Base-by-base conservation (phyloP, 2,888 invertebrate species). In the Asteroscopus sphinx region DNA sequence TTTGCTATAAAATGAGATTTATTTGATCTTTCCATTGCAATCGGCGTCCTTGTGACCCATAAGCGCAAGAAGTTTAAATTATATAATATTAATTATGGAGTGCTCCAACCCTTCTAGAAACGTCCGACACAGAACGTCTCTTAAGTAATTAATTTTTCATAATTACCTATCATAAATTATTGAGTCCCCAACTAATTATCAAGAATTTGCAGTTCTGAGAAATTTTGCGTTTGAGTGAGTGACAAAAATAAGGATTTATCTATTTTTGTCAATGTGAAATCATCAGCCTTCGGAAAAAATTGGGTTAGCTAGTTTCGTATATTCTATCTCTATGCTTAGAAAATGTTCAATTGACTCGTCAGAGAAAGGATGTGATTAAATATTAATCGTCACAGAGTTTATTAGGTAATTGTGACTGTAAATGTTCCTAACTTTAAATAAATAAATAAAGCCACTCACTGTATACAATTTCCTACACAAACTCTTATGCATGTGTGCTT, bases 61-160 rank as follows among this genome's bases (percentile, higher is more conserved):
- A 58, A 60, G 61, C 5, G 52, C 25, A 70, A 58, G 52, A 59
- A 58, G 60, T 72, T 55, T 46, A 58, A 71, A 71, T 71, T 55
- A 64, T 71, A 52, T 60, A 54, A 71, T 63, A 61, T 64, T 53
- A 71, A 71, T 68, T 60, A 71, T 60, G 44, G 40, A 68, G 52
- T 47, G 35, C 67, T 37, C 52, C 45, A 56, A 68, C 53, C 68
- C 71, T 68, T 71, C 64, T 51, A 51, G 55, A 64, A 57, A 60
- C 60, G 68, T 55, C 58, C 40, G 12, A 58, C 42, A 53, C 68
- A 63, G 69, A 35, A 49, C 45, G 52, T 59, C 41, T 60, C 49
- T 45, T 47, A 54, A 62, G 51, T 66, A 62, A 70, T 70, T 54
- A 70, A 54, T 59, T 70, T 66, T 70, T 70, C 67, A 52, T 56